Base-by-base conservation (phyloP, 2,113 vertebrate species). In the Panurus biarmicus region DNA sequence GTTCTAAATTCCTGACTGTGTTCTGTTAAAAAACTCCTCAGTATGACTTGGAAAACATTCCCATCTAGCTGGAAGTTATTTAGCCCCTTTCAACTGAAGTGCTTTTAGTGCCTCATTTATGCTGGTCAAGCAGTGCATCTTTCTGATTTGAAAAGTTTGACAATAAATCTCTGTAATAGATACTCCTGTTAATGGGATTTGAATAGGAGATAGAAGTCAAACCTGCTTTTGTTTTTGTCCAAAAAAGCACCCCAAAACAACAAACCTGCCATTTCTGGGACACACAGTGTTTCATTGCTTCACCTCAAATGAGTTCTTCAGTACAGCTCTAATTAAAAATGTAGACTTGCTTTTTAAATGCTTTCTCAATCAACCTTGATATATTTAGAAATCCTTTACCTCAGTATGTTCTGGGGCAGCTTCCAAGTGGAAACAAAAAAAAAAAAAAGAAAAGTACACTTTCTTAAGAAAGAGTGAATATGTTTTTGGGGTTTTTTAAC, bases 301-400 rank as follows among this genome's bases (percentile, higher is more conserved):
- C 70, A 74, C 50, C 81, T 91, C 71, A 47, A 81, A 72, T 24
- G 64, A 83, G 16, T 83, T 95, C 29, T 70, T 89, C 15, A n/a
- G 62, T 74, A 44, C 38, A 70, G 51, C 62, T 91, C 83, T 80
- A 92, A 92, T 95, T 92, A 87, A 89, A 80, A 77, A 56, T 0
- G 3, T 48, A 53, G 29, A 45, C 50, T 85, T 95, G 57, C 48
- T 86, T 95, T 74, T 67, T 29, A 91, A 89, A 60, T 31, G 20
- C 35, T 87, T 95, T 91, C 85, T 95, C 65, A 48, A 25, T 95
- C 94, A 91, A 29, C 81, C 84, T 89, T 85, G 80, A 51, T 93
- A 74, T 89, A 78, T 84, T 90, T 86, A 95, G 72, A 90, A 92
- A 94, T 81, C 65, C 72, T 86, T 92, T 94, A 79, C 28, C 31